These are phyloP conservation scores for Melanostigma gelatinosum DNA, from an alignment of 2,113 vertebrate genomes.

Conservation along the genomic window DNA sequence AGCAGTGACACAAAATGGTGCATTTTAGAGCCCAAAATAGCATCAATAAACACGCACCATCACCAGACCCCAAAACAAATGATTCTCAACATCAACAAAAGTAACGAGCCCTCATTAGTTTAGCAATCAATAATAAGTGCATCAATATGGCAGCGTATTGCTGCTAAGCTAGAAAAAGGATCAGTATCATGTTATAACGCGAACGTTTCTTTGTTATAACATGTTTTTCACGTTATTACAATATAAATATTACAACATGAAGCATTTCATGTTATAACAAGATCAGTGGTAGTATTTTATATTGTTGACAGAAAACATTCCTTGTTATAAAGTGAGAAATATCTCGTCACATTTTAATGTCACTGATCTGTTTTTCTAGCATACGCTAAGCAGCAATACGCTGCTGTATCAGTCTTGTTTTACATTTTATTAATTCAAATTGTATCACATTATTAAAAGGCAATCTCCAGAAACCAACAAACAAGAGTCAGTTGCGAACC, in stretches of 20 bases:
- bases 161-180: background rate
- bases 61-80: slow-evolving; percentile 39
- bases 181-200: background rate
- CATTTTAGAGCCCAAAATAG: slow-evolving; percentile 54
- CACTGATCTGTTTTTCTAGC: background rate
- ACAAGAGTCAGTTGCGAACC: slow-evolving; percentile 56
- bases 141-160: background rate
- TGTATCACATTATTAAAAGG: slow-evolving; percentile 32
- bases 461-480: slow-evolving; percentile 4
- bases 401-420: slow-evolving; percentile 9
- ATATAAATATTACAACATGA: background rate
- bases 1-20: slow-evolving; percentile 50
- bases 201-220: background rate
- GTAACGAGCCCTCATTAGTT: slow-evolving; percentile 5
- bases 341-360: background rate
- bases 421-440: slow-evolving; percentile 15
- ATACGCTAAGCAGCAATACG: background rate
- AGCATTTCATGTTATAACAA: background rate
- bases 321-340: background rate
- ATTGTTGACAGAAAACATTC: background rate
- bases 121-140: slow-evolving; percentile 21
- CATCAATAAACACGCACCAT: slow-evolving; percentile 22
- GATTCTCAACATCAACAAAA: slow-evolving; percentile 63
- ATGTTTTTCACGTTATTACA: background rate
- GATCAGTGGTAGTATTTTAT: background rate